Percentiles rank a stretch among this genome's conserved stretches.
Evolutionary conservation across 1,140 invertebrate species (phyloP).

Genomic region (Camponotus floridanus): DNA sequence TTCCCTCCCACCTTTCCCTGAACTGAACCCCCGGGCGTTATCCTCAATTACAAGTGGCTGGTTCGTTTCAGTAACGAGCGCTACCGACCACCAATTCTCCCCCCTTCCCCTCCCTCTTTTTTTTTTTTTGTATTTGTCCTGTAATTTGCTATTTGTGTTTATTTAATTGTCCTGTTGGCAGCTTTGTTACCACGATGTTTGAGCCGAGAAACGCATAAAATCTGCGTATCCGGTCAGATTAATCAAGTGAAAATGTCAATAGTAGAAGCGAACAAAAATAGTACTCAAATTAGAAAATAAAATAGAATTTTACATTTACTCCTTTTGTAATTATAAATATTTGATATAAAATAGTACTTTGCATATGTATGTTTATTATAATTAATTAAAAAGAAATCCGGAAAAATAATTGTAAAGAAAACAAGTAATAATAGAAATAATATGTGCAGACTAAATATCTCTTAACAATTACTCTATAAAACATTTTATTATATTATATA

Average conservation of each 20-base stretch:
- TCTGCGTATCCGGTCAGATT: slow-evolving; percentile 35
- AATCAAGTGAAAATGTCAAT: slow-evolving; percentile 45
- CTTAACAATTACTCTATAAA: too few species aligned
- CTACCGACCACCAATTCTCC: slow-evolving; percentile 48
- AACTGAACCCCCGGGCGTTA: slow-evolving; percentile 48
- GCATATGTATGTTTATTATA: neutral
- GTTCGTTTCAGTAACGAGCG: slow-evolving; percentile 73
- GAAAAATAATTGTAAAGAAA: neutral
- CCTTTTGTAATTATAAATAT: neutral
- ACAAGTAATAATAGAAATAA: too few species aligned
- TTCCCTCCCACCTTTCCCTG: slow-evolving; percentile 40
- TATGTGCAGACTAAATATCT: too few species aligned
- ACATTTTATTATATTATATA: too few species aligned
- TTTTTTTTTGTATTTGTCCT: too few species aligned
- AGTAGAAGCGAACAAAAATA: neutral
- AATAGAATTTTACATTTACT: neutral
- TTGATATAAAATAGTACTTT: neutral
- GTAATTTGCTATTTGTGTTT: slow-evolving; percentile 53
- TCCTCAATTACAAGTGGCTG: slow-evolving; percentile 66
- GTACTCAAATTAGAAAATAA: neutral
- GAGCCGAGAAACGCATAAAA: slow-evolving; percentile 26
- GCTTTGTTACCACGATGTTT: slow-evolving; percentile 3
- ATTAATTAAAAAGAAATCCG: neutral
- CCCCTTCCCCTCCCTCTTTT: slow-evolving; percentile 22
- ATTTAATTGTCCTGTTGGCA: slow-evolving; percentile 36